Evolutionary conservation across 1,140 invertebrate species (phyloP).

Genomic region (Neelides sp.): DNA sequence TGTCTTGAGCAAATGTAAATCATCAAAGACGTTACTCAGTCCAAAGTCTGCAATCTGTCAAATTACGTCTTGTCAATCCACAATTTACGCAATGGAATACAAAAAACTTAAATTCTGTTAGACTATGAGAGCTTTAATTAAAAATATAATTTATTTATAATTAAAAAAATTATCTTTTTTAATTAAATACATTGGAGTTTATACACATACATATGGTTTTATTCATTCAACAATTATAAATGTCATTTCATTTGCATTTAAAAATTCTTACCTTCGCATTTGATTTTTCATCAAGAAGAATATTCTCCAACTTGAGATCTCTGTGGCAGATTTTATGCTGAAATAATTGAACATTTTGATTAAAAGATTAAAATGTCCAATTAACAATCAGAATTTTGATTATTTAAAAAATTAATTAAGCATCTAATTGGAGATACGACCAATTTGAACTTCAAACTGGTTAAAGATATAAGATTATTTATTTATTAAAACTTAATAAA

Average conservation of each 20-base stretch:
- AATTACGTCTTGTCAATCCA: conserved; percentile 14
- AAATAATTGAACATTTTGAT: background rate
- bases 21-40: conserved; percentile 93
- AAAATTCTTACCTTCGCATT: conserved; percentile 69
- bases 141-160: no score
- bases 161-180: background rate
- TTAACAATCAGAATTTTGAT: no score
- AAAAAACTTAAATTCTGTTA: conserved; percentile 17
- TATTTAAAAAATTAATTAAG: no score
- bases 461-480: no score
- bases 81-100: conserved; percentile 15
- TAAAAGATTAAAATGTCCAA: background rate
- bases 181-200: no score
- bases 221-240: no score
- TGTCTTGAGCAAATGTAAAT: conserved; percentile 71
- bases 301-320: conserved; percentile 98
- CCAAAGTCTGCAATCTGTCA: conserved; percentile 94
- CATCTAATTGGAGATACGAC: no score
- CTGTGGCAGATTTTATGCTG: conserved; percentile 90
- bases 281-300: conserved; percentile 84
- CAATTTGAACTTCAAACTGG: no score
- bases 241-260: no score
- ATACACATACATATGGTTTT: no score
- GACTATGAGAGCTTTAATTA: no score
- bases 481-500: no score